These are phyloP conservation scores for Cyaniris semiargus DNA, from an alignment of 2,888 invertebrate genomes.

Conservation along the genomic window DNA sequence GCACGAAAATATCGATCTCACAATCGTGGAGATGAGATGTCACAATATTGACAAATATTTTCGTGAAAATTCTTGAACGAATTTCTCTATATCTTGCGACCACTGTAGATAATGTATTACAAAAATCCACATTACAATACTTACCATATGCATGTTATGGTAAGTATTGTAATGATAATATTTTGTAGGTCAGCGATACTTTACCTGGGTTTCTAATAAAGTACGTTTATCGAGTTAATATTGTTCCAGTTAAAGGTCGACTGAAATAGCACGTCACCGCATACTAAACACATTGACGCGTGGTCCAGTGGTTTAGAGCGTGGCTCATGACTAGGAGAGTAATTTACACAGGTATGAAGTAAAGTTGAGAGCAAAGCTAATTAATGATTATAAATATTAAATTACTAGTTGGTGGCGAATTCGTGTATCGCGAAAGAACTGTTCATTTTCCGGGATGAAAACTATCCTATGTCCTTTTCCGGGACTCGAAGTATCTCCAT, in stretches of 20 bases:
- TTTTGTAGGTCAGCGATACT: slow-evolving; percentile 10
- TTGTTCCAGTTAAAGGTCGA: slow-evolving; percentile 29
- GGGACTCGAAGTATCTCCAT: too few relatives aligned
- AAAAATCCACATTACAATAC: not conserved
- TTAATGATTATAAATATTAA: too few relatives aligned
- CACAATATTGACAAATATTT: too few relatives aligned
- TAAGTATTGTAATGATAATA: not conserved
- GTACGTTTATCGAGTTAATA: slow-evolving; percentile 22
- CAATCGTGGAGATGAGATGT: too few relatives aligned
- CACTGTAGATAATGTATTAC: not conserved
- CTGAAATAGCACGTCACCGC: not conserved
- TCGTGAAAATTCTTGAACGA: not conserved
- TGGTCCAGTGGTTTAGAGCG: not conserved
- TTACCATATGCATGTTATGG: not conserved
- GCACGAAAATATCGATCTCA: too few relatives aligned
- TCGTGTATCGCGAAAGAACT: too few relatives aligned
- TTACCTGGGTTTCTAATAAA: slow-evolving; percentile 18
- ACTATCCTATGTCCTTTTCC: too few relatives aligned
- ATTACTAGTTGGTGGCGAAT: too few relatives aligned
- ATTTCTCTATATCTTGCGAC: not conserved
- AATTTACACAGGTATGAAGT: too few relatives aligned
- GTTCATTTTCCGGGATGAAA: too few relatives aligned
- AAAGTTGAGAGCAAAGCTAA: too few relatives aligned
- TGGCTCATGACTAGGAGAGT: too few relatives aligned
- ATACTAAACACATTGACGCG: not conserved